These are phyloP conservation scores for Mesoclemmys tuberculata DNA, from an alignment of 2,113 vertebrate species.

Conservation along the genomic window DNA sequence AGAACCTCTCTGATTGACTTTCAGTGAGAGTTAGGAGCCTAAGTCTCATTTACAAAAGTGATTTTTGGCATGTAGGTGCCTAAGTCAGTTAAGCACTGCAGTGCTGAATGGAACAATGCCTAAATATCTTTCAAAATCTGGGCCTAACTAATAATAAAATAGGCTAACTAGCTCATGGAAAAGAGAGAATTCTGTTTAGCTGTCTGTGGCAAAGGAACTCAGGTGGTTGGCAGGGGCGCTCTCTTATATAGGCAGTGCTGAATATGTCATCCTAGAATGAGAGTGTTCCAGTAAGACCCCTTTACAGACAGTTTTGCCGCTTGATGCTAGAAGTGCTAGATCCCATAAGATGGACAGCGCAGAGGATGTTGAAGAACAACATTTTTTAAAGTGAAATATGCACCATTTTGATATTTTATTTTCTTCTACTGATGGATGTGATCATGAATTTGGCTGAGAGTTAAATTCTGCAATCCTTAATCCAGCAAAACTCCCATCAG, in stretches of 20 bases:
- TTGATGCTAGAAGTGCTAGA: background rate
- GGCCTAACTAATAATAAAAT: background rate
- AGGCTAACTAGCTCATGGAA: background rate
- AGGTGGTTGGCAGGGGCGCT: background rate
- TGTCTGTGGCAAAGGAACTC: background rate
- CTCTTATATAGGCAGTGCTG: background rate
- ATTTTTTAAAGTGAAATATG: background rate
- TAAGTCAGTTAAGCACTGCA: background rate
- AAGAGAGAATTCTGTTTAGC: background rate
- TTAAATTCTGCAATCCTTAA: background rate
- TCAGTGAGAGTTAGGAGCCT: background rate
- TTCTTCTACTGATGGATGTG: background rate
- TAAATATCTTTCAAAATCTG: background rate
- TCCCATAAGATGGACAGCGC: background rate
- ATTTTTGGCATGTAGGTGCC: background rate
- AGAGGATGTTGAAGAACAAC: background rate
- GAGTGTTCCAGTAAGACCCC: background rate
- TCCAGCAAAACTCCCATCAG: background rate
- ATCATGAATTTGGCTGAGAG: no score
- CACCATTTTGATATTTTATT: background rate
- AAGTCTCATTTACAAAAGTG: background rate
- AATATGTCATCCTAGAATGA: background rate
- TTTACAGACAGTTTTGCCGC: background rate
- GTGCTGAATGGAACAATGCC: background rate
- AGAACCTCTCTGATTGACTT: background rate